Evolutionary conservation across 2,888 invertebrate genomes (phyloP), one percentile per base, ranked within the genome.

Genomic region (Parelbella ahira): DNA sequence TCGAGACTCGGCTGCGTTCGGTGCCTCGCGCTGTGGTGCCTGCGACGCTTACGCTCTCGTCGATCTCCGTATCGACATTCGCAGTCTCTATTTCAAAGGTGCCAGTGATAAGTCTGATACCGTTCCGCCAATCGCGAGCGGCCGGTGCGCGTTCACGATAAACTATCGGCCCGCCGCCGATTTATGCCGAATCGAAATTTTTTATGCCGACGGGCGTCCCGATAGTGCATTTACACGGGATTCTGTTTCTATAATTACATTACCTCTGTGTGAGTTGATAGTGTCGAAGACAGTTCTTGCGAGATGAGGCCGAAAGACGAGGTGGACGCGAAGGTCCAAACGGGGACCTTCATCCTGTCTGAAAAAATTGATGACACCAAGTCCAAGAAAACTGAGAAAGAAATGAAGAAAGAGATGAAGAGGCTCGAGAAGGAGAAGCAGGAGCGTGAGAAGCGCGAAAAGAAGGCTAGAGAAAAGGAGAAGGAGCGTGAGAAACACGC

Each of bases 291-390:
- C 28, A 41, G 46, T 46, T 58, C 61, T 63, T 50, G 44, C 47
- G 62, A 57, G 45, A 87, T 87, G 87, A 73, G 86, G 61, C 84
- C 87, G 45, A 87, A 86, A 62, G 86, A 86, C 61, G 87, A 84
- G 49, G 76, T 77, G 59, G 83, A 82, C 56, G 49, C 72, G 49
- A 83, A 81, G 54, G 60, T 82, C 66, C 83, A 86, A 53, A 75
- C 78, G 47, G 88, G 88, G 60, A 86, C 89, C 53, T 86, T 90
- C 63, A 90, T 90, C 45, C 67, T 90, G 56, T 86, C 89, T 54
- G 90, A 90, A 63, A 89, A 89, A 59, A 84, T 87, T 33, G 88
- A 88, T 60, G 86, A 88, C 56, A 79, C 84, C 37, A 82, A 87
- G 65, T 70, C 74, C 51, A 83, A 78, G 63, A 88, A 80, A 53